These are phyloP conservation scores for Eristalinus aeneus DNA, from an alignment of 2,888 invertebrate species.

Conservation along the genomic window DNA sequence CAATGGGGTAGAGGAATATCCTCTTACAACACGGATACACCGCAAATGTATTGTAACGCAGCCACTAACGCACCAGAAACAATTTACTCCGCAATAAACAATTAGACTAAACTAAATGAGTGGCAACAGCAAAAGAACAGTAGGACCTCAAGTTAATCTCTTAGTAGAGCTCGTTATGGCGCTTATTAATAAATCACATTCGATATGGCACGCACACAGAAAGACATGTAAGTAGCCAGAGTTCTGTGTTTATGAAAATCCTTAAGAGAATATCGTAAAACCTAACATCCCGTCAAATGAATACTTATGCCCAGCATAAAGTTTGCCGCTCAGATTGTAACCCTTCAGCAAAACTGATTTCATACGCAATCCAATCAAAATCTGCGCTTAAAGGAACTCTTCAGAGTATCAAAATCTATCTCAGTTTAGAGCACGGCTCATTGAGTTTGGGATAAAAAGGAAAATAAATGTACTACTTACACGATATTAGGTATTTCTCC, in stretches of 20 bases:
- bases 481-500: slow-evolving; percentile 20
- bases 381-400: slow-evolving; percentile 28
- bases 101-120: neutral
- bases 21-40: too few species aligned
- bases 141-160: neutral
- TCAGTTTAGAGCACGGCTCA: slow-evolving; percentile 20
- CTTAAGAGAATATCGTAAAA: slow-evolving; percentile 46
- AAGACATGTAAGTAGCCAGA: neutral
- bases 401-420: slow-evolving; percentile 23
- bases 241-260: neutral
- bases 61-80: neutral
- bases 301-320: slow-evolving; percentile 36
- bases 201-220: neutral
- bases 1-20: neutral
- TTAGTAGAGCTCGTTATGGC: neutral
- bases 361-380: slow-evolving; percentile 43
- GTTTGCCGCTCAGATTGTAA: neutral
- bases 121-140: neutral
- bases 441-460: slow-evolving; percentile 39
- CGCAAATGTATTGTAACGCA: neutral
- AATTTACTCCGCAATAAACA: neutral
- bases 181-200: neutral
- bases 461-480: slow-evolving; percentile 18
- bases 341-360: slow-evolving; percentile 8
- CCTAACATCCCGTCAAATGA: slow-evolving; percentile 62